Evolutionary conservation across 1,140 invertebrate species (phyloP), one percentile per base, ranked within the genome.

Genomic region (Anagrus nilaparvatae): DNA sequence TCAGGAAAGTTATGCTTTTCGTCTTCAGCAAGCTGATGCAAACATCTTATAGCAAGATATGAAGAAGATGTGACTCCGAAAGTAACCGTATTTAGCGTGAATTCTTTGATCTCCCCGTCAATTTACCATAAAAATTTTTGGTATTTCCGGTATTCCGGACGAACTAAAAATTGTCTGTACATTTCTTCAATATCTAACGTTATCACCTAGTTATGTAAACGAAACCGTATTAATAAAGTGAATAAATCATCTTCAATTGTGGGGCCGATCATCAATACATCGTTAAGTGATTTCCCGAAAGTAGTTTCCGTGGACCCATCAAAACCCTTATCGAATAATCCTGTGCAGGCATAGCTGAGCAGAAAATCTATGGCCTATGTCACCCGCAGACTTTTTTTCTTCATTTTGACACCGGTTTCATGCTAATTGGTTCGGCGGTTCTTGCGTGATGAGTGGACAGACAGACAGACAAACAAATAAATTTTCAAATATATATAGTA

Each of bases 61-160:
- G 51, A 30, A n/a, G 49, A 43, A 16, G 23, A 25, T 17, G 46
- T 21, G 4, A 44, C 49, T 8, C 51, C 49, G 29, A 46, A 53
- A 4, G 40, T 51, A 7, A 49, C 41, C 8, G 65, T 51, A 31
- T 29, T 29, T 19, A 20, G 12, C 6, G 5, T 14, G 13, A 28
- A 40, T n/a, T 10, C 21, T n/a, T 40, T 40, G 28, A 40, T 13
- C 7, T 40, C 7, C 2, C 6, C 8, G 28, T 40, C 29, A 12
- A 9, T 27, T 12, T 51, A 20, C 56, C 61, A 63, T 3, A 61
- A 12, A 13, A 61, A 59, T 14, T 50, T 24, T 50, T 63, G 60
- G 28, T 48, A 52, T 13, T 49, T 24, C 12, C n/a, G n/a, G 35
- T 60, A 47, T n/a, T 48, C 16, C 14, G 30, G 7, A 38, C 46